Base-by-base conservation (phyloP, 2,888 invertebrate genomes). In the Drosophila phalerata region DNA sequence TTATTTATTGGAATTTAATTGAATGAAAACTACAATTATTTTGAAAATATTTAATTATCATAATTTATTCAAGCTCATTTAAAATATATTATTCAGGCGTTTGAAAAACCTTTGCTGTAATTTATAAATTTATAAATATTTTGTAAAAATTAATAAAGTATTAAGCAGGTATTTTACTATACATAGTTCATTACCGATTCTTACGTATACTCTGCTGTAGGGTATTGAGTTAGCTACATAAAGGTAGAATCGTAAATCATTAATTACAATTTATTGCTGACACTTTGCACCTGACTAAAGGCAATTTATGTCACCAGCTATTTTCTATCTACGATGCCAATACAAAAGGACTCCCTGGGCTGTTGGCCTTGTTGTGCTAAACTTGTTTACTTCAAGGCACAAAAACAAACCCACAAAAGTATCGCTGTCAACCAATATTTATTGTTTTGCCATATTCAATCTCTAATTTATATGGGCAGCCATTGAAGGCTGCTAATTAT, bases 251-350 rank as follows among this genome's bases (percentile, higher is more conserved):
- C 66, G 81, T 81, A 81, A 88, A 85, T 89, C 89, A 87, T 85
- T 87, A 87, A 85, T 85, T 74, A 87, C 79, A 87, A 86, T 88
- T 85, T 85, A 85, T 87, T 81, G 81, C 70, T 77, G 68, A 72
- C 89, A 88, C 77, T 85, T 85, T 81, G 81, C 85, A 85, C 85
- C 85, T 89, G 74, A 72, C 82, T 73, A 62, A 64, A 52, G 71
- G 77, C 75, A 85, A 86, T 88, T 88, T 84, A 88, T 85, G 85
- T 79, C 77, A 69, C 45, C 63, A 65, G 78, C 63, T 58, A 71
- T 70, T 66, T 69, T 68, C 75, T 69, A 74, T 69, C 69, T 68
- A 51, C 62, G 58, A 56, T 73, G 60, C 40, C 57, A 57, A 40
- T 49, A 67, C 58, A 61, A 63, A 63, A 22, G 25, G 43, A 64